Evolutionary conservation across 2,113 vertebrate species (phyloP).

Genomic region (Collichthys lucidus): DNA sequence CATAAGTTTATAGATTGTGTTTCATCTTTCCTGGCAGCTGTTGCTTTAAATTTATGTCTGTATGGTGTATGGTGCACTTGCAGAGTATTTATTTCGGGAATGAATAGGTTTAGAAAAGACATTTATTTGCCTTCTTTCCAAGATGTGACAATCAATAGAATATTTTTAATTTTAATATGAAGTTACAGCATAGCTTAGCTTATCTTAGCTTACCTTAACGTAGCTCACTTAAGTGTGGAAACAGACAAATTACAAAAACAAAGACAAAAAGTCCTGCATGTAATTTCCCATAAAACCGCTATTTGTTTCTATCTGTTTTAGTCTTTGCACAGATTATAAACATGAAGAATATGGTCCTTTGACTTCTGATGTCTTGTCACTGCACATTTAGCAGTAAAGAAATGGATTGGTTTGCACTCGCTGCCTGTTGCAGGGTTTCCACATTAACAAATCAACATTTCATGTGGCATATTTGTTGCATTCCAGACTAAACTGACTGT

Average conservation of each 20-base stretch:
- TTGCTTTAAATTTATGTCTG: background rate
- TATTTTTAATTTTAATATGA: background rate
- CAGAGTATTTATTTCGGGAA: background rate
- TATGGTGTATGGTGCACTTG: background rate
- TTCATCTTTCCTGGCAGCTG: background rate
- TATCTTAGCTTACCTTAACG: no score
- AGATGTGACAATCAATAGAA: background rate
- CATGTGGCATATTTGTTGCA: background rate
- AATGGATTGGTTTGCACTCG: background rate
- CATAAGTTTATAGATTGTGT: no score
- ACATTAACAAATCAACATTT: conserved; percentile 28
- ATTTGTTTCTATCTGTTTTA: background rate
- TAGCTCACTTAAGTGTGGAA: no score
- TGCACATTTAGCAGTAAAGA: background rate
- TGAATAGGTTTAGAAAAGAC: background rate
- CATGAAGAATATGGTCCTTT: background rate
- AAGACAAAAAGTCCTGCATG: background rate
- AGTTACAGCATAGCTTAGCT: no score
- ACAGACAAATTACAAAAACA: no score
- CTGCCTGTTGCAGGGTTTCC: background rate
- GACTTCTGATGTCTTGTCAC: background rate
- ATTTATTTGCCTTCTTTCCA: background rate
- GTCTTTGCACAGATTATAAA: background rate
- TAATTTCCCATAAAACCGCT: background rate
- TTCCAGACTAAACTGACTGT: background rate